A percentile compares a stretch with the other conserved stretches of the same genome.
These are phyloP conservation scores for Larimichthys crocea DNA, from an alignment of 2,113 vertebrate species.

Conservation along the genomic window DNA sequence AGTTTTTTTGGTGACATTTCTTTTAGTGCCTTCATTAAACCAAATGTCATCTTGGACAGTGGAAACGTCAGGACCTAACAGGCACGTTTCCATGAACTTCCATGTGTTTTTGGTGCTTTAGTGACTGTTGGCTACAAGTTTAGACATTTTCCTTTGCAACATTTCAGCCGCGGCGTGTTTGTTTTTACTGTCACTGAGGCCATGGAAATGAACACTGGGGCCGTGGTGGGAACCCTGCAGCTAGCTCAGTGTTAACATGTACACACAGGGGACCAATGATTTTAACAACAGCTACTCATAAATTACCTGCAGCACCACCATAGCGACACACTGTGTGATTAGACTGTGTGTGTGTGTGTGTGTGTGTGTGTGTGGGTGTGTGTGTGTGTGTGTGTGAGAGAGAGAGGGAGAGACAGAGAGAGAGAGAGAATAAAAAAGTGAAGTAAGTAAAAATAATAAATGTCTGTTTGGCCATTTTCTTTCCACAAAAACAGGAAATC, in stretches of 20 bases:
- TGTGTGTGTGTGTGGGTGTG: background rate
- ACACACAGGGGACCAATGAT: slow-evolving; percentile 16
- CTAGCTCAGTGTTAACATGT: background rate
- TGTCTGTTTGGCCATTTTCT: slow-evolving; percentile 47
- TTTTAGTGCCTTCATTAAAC: background rate
- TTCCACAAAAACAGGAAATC: slow-evolving; percentile 72
- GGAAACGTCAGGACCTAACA: background rate
- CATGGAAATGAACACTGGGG: background rate
- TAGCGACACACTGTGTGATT: slow-evolving; percentile 11
- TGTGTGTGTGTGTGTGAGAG: background rate
- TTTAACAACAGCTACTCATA: slow-evolving; percentile 26
- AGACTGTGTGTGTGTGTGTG: background rate
- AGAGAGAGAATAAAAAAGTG: too few relatives aligned
- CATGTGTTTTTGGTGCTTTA: background rate
- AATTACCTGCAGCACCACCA: slow-evolving; percentile 6
- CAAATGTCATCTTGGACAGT: background rate
- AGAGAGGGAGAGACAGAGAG: background rate
- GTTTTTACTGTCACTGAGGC: slow-evolving; percentile 11
- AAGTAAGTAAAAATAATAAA: slow-evolving; percentile 5
- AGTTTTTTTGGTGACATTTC: background rate
- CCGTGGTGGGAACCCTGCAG: slow-evolving; percentile 6
- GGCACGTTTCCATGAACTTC: background rate
- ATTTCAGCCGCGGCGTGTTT: slow-evolving; percentile 9
- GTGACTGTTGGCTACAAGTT: slow-evolving; percentile 2
- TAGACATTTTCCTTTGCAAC: background rate